phyloP scores from a whole-genome alignment of 1,140 invertebrate genomes.

The Drosophila bocki region DNA sequence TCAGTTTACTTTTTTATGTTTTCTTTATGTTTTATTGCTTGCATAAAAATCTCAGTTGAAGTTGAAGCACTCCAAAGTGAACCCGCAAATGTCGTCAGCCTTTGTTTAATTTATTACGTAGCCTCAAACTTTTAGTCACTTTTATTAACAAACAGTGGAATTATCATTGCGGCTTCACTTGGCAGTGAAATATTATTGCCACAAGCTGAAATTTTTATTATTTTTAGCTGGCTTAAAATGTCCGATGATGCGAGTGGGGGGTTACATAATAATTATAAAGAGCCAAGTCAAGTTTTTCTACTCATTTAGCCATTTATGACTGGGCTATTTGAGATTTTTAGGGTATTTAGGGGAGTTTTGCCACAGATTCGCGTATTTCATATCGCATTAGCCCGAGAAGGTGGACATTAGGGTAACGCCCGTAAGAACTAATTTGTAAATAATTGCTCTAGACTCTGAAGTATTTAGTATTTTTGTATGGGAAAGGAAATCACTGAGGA shows the following conservation, averaged over 20 bases:
- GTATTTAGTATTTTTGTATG: not conserved
- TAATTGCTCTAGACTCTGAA: not conserved
- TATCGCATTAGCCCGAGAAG: not conserved
- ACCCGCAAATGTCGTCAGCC: slow-evolving; percentile 50
- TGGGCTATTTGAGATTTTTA: slow-evolving; percentile 23
- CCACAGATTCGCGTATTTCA: not conserved
- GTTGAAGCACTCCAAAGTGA: slow-evolving; percentile 34
- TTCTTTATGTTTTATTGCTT: slow-evolving; percentile 13
- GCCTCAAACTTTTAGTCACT: slow-evolving; percentile 26
- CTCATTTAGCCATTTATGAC: slow-evolving; percentile 11
- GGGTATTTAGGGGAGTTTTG: not conserved
- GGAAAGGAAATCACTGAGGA: not conserved
- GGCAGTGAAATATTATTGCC: slow-evolving; percentile 49
- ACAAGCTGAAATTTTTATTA: slow-evolving; percentile 33
- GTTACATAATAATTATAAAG: slow-evolving; percentile 49
- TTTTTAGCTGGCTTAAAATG: slow-evolving; percentile 29
- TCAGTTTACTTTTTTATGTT: slow-evolving; percentile 6
- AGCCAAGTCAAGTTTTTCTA: not conserved
- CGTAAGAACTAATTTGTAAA: slow-evolving; percentile 2
- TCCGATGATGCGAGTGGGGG: slow-evolving; percentile 40
- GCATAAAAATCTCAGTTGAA: slow-evolving; percentile 32
- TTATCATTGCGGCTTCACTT: slow-evolving; percentile 42
- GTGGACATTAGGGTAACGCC: not conserved
- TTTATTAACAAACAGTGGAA: slow-evolving; percentile 35
- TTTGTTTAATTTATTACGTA: slow-evolving; percentile 63